Base-by-base conservation (phyloP, 2,113 vertebrate species). In the Himantopus leucocephalus region DNA sequence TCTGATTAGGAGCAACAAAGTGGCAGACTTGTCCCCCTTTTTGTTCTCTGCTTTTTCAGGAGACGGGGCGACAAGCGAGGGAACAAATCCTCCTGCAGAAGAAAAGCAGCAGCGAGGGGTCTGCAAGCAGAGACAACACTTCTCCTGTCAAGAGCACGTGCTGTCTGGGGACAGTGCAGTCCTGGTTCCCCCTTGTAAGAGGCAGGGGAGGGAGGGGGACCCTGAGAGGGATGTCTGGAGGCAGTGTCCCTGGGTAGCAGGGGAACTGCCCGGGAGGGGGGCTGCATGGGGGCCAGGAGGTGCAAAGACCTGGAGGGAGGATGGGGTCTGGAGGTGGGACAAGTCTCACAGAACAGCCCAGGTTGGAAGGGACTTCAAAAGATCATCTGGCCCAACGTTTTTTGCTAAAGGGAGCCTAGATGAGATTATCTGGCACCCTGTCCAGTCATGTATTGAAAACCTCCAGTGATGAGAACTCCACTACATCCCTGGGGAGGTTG, bases 381-480 rank as follows among this genome's bases (percentile, higher is more conserved):
- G 48, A 47, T 60, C 20, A 50, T 41, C 58, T 45, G 27, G 32
- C 21, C 63, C 41, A 90, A 48, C 3, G 6, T 30, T 82, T 41
- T 5, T 2, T 29, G 39, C 50, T 21, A 68, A 73, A 77, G 58
- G 39, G n/a, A 76, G 12, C 23, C 52, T 37, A 41, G 20, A 23
- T 43, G 24, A 64, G 21, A 64, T 55, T 41, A 41, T 50, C 59
- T 87, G 63, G 32, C 43, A 71, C n/a, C 15, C 53, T 84, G n/a
- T 68, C 29, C 32, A 58, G 59, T 68, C 6, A 4, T 0, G 8
- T 45, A 14, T 64, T 67, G 48, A 29, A 81, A 84, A 64, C 19
- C 53, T 60, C 14, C 63, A 80, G 15, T 0, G 0, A 45, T 8
- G 24, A n/a, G 10, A 15, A 29, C 63, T 87, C 30, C 24, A 67